Conservation (phyloP, 1,140 invertebrate genomes). For the Drosophila mayri region DNA sequence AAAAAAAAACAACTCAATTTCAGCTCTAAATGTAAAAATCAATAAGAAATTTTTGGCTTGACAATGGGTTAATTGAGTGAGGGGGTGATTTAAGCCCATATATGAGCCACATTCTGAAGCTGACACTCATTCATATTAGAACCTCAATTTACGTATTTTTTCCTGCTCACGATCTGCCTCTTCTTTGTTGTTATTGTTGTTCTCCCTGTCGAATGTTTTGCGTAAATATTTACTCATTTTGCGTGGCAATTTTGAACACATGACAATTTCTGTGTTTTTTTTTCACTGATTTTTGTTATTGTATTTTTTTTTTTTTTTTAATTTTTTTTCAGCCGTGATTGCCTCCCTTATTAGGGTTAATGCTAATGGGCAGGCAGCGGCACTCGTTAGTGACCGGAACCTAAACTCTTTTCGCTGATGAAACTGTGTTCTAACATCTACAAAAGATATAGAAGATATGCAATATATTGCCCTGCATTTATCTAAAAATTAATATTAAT, state of each 20-base stretch:
- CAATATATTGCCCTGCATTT: background rate
- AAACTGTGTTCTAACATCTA: background rate
- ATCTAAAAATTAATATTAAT: background rate
- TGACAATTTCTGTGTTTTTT: constrained; percentile 59
- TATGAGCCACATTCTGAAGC: constrained; percentile 5
- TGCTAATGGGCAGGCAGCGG: constrained; percentile 38
- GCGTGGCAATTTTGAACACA: constrained; percentile 77
- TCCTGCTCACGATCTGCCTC: constrained; percentile 15
- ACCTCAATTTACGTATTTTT: constrained; percentile 55
- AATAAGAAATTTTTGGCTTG: constrained; percentile 17
- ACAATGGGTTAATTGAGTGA: constrained; percentile 33
- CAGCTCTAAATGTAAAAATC: constrained; percentile 18
- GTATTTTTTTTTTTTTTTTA: constrained; percentile 16
- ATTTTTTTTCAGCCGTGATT: constrained; percentile 27
- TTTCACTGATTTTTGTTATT: background rate
- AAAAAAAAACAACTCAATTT: constrained; percentile 20
- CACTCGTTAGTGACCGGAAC: constrained; percentile 12
- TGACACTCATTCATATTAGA: constrained; percentile 57
- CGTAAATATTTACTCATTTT: constrained; percentile 78
- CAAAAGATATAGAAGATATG: background rate
- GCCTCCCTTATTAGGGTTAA: constrained; percentile 53
- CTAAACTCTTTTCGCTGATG: background rate
- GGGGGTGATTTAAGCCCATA: constrained; percentile 15
- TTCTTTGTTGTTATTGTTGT: constrained; percentile 27
- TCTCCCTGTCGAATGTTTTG: constrained; percentile 44